A percentile compares a stretch with the other conserved stretches of the same genome.
These are phyloP conservation scores for Araneus ventricosus DNA, from an alignment of 1,140 invertebrate species.

Conservation along the genomic window DNA sequence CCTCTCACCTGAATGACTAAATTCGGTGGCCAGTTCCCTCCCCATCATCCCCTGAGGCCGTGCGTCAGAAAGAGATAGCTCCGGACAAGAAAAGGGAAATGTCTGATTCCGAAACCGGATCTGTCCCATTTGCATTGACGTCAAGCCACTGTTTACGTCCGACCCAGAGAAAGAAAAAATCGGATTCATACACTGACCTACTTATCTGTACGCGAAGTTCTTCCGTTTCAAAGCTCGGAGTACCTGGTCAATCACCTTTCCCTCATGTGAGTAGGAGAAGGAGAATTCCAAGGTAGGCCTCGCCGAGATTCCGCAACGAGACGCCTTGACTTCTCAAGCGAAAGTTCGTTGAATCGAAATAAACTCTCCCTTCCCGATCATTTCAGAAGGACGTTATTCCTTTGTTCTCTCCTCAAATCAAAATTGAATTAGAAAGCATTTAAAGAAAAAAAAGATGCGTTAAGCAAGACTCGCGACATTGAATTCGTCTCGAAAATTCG, in stretches of 20 bases:
- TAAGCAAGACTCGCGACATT: too few relatives aligned
- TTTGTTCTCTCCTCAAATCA: neutral
- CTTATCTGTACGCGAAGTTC: neutral
- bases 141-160: slow-evolving; percentile 29
- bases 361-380: neutral
- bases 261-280: neutral
- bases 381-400: neutral
- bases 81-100: neutral
- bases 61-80: neutral
- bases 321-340: slow-evolving; percentile 21
- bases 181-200: slow-evolving; percentile 40
- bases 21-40: neutral
- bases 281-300: slow-evolving; percentile 49
- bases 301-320: slow-evolving; percentile 18
- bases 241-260: slow-evolving; percentile 32
- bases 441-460: neutral
- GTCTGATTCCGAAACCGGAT: slow-evolving; percentile 11
- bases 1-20: neutral
- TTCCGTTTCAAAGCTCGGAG: neutral
- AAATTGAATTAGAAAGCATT: neutral
- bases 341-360: slow-evolving; percentile 16
- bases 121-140: slow-evolving; percentile 13
- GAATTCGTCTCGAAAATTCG: neutral
- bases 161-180: neutral
- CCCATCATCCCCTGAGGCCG: neutral